Base-by-base conservation (phyloP, 92 coral and sea anemone species). In the Phymanthus crucifer region DNA sequence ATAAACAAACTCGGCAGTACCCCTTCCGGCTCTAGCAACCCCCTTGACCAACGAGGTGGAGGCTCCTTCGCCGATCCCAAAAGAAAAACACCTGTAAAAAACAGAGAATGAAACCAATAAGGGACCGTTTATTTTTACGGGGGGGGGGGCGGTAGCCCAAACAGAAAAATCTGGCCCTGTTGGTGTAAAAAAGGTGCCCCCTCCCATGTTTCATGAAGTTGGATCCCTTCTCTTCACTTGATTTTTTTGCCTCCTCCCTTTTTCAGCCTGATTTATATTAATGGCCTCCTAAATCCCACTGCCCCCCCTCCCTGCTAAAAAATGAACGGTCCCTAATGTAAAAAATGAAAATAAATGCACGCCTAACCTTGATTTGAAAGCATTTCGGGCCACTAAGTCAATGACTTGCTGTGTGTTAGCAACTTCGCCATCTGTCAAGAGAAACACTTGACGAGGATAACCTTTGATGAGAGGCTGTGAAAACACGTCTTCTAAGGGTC, bases 391-490 rank as follows among this genome's bases (percentile, higher is more conserved):
- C 70, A 92, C 98, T 64, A 87, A 61, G 34, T 86, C 87, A 10
- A 94, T 88, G 27, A 94, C 97, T 46, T 93, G 89, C 40, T 81
- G 87, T 19, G 97, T 94, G 72, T 92, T 94, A 31, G 89, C 83
- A 56, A 94, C 91, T 58, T 78, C 92, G 6, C 98, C 97, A 54
- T 92, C 98, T 35, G 97, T 94, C 75, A 94, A 73, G 56, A 94
- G 87, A 78, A 94, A 92, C 70, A 94, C 88, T 87, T 94, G 94
- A n/a, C 98, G 88, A 27, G 98, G 98, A 45, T 89, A 86, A 70
- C 98, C 98, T 88, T 92, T 92, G 76, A 92, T 85, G 26, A 79
- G 85, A 54, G 90, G 80, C 75, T 90, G 94, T 57, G 87, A 73
- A 70, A 92, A 94, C 75, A 94, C 94, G 76, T 92, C 79, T 70